Evolutionary conservation across 2,113 vertebrate species (phyloP).

Genomic region (Oncorhynchus nerka): DNA sequence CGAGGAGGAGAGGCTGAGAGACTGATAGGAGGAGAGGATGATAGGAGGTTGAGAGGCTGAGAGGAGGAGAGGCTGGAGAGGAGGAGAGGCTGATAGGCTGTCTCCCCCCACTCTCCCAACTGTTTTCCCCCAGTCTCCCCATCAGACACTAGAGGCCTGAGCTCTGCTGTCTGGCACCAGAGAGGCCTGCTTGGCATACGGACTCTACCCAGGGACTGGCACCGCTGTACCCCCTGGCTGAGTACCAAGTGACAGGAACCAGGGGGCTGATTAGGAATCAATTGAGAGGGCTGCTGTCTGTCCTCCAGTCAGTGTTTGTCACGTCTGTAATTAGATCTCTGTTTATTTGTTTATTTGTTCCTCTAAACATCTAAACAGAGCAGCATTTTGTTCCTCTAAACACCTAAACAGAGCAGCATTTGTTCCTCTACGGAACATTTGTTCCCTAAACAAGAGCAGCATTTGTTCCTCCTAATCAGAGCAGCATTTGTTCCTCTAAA

Average conservation of each 20-base stretch:
- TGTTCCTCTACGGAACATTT: constrained; percentile 22
- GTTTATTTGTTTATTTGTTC: constrained; percentile 52
- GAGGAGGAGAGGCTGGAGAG: too few relatives aligned
- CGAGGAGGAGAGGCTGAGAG: too few relatives aligned
- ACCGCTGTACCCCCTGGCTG: background rate
- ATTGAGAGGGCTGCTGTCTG: constrained; percentile 12
- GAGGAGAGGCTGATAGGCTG: constrained; percentile 27
- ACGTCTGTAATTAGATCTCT: constrained; percentile 52
- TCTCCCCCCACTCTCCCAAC: constrained; percentile 44
- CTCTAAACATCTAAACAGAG: constrained; percentile 56
- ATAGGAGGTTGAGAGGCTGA: too few relatives aligned
- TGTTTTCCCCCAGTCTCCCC: background rate
- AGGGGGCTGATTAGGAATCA: constrained; percentile 23
- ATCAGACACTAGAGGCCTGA: constrained; percentile 21
- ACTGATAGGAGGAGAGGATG: too few relatives aligned
- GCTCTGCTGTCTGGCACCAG: background rate
- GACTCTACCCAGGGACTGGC: background rate
- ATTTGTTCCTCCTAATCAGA: too few relatives aligned
- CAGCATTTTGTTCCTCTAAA: constrained; percentile 14
- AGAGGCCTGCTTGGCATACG: background rate
- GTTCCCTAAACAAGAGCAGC: too few relatives aligned
- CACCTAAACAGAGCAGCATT: too few relatives aligned
- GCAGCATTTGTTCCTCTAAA: too few relatives aligned
- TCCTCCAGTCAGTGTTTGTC: constrained; percentile 54
- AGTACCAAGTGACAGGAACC: background rate